Conservation (phyloP, 35 echinoderm and acorn worm species). For the Diadema setosum region DNA sequence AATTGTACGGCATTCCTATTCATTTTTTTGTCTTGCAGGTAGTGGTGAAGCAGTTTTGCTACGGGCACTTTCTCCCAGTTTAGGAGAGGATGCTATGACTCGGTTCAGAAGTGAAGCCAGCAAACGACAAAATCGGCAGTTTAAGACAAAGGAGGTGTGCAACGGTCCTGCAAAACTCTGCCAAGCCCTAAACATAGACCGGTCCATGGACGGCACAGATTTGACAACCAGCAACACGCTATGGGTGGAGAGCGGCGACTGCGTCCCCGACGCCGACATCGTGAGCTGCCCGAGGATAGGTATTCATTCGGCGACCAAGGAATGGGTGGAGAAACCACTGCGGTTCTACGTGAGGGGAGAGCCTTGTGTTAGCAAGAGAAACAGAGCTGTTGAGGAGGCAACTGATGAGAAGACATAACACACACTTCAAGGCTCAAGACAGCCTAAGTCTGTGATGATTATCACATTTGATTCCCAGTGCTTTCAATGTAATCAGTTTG, state of each 20-base stretch:
- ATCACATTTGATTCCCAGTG: too few relatives aligned
- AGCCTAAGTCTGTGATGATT: too few relatives aligned
- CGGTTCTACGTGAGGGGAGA: slow-evolving; percentile 77
- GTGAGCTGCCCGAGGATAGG: slow-evolving; percentile 82
- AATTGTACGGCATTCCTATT: too few relatives aligned
- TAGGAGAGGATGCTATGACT: slow-evolving; percentile 62
- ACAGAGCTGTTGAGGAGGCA: slow-evolving; percentile 59
- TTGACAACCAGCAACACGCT: not conserved
- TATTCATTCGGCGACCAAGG: slow-evolving; percentile 51
- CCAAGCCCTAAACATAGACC: slow-evolving; percentile 58
- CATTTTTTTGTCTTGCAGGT: slow-evolving; percentile 36
- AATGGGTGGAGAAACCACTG: slow-evolving; percentile 78
- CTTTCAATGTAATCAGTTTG: too few relatives aligned
- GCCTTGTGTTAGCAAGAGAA: slow-evolving; percentile 69
- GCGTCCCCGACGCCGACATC: slow-evolving; percentile 38
- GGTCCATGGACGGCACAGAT: slow-evolving; percentile 22
- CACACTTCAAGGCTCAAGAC: too few relatives aligned
- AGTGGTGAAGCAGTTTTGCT: slow-evolving; percentile 71
- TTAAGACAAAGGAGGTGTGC: slow-evolving; percentile 80
- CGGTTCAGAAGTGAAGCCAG: slow-evolving; percentile 19
- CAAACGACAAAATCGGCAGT: slow-evolving; percentile 8
- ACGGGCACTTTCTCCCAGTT: slow-evolving; percentile 56
- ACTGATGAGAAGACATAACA: too few relatives aligned
- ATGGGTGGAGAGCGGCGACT: slow-evolving; percentile 69
- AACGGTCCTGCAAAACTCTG: slow-evolving; percentile 82